phyloP scores from a whole-genome alignment of 2,888 invertebrate genomes.

The Sialis fuliginosa region DNA sequence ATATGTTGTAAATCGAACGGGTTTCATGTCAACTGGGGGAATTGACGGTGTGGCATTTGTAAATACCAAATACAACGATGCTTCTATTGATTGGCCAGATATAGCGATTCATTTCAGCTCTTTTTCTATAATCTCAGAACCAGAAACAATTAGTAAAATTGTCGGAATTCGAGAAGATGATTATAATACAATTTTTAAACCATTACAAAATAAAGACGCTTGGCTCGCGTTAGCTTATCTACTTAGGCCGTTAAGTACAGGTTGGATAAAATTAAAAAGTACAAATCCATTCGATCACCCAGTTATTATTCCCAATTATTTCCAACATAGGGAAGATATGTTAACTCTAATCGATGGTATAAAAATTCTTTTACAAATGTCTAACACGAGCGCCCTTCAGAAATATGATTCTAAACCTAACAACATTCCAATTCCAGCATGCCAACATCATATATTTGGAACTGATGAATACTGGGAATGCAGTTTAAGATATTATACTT shows the following conservation, averaged over 20 bases:
- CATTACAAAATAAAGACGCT: neutral
- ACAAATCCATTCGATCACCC: neutral
- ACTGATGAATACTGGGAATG: neutral
- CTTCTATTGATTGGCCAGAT: neutral
- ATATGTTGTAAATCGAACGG: conserved; percentile 10
- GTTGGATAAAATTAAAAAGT: neutral
- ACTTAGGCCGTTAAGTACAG: neutral
- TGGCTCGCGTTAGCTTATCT: neutral
- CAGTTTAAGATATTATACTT: neutral
- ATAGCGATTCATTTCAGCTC: neutral
- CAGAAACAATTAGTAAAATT: neutral
- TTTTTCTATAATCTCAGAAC: neutral
- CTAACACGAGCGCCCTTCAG: neutral
- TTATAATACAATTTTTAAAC: neutral
- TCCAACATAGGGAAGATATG: neutral
- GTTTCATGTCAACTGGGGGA: conserved; percentile 18
- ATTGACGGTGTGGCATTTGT: conserved; percentile 11
- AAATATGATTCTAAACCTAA: neutral
- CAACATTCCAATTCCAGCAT: neutral
- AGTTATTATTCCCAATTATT: neutral
- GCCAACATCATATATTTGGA: neutral
- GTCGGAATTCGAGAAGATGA: neutral
- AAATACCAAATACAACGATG: conserved; percentile 8
- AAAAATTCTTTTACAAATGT: neutral
- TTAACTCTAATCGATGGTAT: neutral